A percentile compares a stretch with the other conserved stretches of the same genome.
These are phyloP conservation scores for Craterocephalus amniculus DNA, from an alignment of 2,797 vertebrate genomes.

Conservation along the genomic window DNA sequence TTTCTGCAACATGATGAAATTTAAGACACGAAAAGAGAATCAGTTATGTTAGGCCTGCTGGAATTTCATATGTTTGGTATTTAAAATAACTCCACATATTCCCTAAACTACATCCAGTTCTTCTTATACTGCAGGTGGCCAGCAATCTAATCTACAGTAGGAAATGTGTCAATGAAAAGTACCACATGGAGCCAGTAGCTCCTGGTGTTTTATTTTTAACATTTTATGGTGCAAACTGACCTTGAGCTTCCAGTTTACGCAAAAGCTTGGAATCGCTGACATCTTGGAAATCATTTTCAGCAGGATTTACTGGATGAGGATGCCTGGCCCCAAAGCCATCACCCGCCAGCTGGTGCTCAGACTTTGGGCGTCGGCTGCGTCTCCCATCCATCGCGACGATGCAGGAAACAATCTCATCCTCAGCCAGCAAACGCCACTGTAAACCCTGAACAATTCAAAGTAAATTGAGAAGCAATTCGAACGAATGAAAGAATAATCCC, in stretches of 20 bases:
- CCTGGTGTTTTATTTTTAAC: background rate
- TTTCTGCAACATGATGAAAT: constrained; percentile 84
- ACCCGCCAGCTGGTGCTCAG: constrained; percentile 76
- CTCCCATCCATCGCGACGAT: constrained; percentile 92
- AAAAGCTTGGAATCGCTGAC: constrained; percentile 87
- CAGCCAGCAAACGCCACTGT: constrained; percentile 92
- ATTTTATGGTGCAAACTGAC: constrained; percentile 66
- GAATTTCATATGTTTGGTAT: background rate
- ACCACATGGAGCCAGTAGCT: background rate
- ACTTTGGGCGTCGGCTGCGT: constrained; percentile 85
- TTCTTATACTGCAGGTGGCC: background rate
- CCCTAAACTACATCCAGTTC: too few species aligned
- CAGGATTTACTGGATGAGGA: constrained; percentile 82
- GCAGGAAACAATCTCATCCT: constrained; percentile 88
- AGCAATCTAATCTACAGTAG: background rate
- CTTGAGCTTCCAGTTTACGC: constrained; percentile 94
- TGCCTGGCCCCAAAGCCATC: constrained; percentile 76
- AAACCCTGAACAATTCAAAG: constrained; percentile 82
- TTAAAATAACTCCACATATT: background rate
- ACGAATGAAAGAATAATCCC: background rate
- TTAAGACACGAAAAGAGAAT: background rate
- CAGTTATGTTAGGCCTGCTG: background rate
- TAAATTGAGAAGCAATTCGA: background rate
- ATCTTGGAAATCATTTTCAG: constrained; percentile 82
- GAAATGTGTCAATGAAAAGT: background rate